Conservation (phyloP, 2,888 invertebrate species). For the Nephrotoma flavescens region DNA sequence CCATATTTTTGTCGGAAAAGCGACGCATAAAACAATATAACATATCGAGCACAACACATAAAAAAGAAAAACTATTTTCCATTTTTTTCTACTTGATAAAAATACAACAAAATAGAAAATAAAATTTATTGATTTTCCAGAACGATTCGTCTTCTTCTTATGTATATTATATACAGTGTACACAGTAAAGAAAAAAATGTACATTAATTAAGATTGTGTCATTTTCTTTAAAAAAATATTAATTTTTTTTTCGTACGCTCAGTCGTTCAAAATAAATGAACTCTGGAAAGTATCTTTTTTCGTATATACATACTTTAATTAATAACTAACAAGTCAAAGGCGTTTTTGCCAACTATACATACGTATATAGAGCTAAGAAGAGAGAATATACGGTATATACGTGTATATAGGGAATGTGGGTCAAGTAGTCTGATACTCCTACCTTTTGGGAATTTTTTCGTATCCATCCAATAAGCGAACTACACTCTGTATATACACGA, state of each 20-base stretch:
- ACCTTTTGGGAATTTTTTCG: conserved; percentile 1
- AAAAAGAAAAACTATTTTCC: not conserved
- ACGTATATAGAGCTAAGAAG: not conserved
- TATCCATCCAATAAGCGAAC: conserved; percentile 3
- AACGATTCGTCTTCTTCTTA: not conserved
- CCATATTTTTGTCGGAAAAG: not conserved
- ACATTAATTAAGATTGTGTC: not conserved
- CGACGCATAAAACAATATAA: not conserved
- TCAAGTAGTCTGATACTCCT: conserved; percentile 4
- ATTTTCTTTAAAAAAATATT: not conserved
- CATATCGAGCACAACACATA: not conserved
- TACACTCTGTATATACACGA: not conserved
- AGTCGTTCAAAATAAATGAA: not conserved
- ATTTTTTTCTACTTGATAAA: not conserved
- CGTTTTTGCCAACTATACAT: not conserved
- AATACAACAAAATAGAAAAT: not conserved
- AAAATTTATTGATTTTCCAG: not conserved
- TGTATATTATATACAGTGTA: not conserved
- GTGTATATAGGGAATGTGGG: not conserved
- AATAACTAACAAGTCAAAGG: conserved; percentile 2
- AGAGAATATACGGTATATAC: not conserved
- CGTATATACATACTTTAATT: not conserved
- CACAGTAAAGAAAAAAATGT: not conserved
- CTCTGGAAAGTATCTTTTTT: not conserved
- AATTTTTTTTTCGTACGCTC: not conserved